Percentiles rank a stretch among this genome's conserved stretches.
Evolutionary conservation across 2,888 invertebrate genomes (phyloP).

Genomic region (Synanthedon tipuliformis): DNA sequence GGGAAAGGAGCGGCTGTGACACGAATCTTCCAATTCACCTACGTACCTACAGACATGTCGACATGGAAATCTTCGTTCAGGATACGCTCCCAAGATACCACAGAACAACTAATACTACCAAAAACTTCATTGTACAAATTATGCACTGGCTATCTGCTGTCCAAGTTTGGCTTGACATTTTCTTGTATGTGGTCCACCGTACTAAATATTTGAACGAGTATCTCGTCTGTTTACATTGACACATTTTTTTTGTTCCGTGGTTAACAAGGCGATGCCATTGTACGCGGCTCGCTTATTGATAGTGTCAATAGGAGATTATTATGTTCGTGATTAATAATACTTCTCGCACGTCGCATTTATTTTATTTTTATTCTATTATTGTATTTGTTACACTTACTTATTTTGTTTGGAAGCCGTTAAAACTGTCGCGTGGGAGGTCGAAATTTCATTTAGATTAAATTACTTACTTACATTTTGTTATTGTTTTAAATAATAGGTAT

Average conservation of each 20-base stretch:
- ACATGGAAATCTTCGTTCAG: conserved; percentile 7
- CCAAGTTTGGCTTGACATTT: conserved; percentile 8
- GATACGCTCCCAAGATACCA: conserved; percentile 11
- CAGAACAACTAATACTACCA: background rate
- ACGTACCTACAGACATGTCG: conserved; percentile 13
- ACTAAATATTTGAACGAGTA: conserved; percentile 27
- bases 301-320: conserved; percentile 56
- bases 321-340: conserved; percentile 40
- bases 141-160: conserved; percentile 7
- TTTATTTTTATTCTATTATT: conserved; percentile 14
- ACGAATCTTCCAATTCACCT: conserved; percentile 35
- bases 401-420: conserved; percentile 6
- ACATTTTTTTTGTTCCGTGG: conserved; percentile 48
- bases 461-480: too few species aligned
- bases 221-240: conserved; percentile 50
- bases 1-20: conserved; percentile 33
- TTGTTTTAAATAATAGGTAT: too few species aligned
- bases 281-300: conserved; percentile 42
- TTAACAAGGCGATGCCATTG: conserved; percentile 57
- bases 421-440: conserved; percentile 3
- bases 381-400: background rate
- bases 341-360: conserved; percentile 17
- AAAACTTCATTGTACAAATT: conserved; percentile 1
- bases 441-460: too few species aligned
- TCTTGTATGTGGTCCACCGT: conserved; percentile 32